Percentiles rank a stretch among this genome's conserved stretches.
phyloP scores from a whole-genome alignment of 2,113 vertebrate species.

The Cyrtonyx montezumae region DNA sequence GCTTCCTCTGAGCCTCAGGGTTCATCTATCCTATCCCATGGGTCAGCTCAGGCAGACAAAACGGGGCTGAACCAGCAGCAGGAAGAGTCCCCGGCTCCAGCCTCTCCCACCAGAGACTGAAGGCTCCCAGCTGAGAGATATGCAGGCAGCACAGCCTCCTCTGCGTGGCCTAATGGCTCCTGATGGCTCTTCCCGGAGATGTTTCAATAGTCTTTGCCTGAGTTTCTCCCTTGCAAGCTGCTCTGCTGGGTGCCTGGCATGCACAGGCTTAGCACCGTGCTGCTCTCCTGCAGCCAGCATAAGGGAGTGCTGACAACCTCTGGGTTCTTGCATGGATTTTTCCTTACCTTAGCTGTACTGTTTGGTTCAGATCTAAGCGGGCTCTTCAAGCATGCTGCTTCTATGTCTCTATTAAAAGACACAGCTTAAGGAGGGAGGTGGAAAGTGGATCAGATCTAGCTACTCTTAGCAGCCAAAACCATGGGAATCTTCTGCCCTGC shows the following conservation, averaged over 20 bases:
- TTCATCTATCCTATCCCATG: neutral
- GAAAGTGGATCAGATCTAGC: neutral
- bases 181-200: neutral
- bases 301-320: neutral
- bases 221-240: neutral
- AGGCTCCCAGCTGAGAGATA: neutral
- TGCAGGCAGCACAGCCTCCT: neutral
- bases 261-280: fast-evolving
- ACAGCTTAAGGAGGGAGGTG: neutral
- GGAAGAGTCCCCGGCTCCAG: neutral
- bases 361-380: neutral
- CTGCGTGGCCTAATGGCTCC: fast-evolving
- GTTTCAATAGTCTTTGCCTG: neutral
- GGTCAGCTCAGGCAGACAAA: neutral
- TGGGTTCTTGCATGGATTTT: conserved; percentile 4
- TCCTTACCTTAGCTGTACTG: neutral
- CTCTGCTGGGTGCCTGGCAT: neutral
- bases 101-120: neutral
- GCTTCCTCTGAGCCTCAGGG: neutral
- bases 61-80: fast-evolving
- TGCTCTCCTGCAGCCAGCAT: neutral
- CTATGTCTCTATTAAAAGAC: conserved; percentile 9
- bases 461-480: neutral
- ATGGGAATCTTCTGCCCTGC: conserved; percentile 59
- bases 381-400: neutral